Percentiles rank a stretch among this genome's conserved stretches.
phyloP scores from a whole-genome alignment of 2,113 vertebrate genomes.

The Coturnix japonica region DNA sequence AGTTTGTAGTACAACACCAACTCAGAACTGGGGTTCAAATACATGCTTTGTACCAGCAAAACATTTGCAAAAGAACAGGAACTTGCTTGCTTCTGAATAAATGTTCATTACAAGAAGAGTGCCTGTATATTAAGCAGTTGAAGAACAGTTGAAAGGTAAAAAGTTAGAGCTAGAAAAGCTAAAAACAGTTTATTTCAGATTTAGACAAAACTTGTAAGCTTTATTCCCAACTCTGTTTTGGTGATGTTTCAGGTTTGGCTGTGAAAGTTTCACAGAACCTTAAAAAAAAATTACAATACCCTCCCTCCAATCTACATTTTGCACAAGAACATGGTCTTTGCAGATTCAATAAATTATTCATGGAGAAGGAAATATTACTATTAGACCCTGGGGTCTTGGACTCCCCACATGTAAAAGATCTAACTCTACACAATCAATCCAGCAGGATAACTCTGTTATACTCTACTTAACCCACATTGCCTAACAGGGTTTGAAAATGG shows the following conservation, averaged over 20 bases:
- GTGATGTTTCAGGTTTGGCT: background rate
- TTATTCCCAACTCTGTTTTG: background rate
- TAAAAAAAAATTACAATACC: background rate
- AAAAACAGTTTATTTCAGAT: background rate
- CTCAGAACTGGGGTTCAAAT: background rate
- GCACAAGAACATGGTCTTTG: conserved; percentile 20
- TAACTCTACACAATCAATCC: conserved; percentile 62
- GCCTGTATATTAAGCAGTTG: background rate
- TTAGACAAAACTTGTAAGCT: background rate
- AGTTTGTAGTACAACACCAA: background rate
- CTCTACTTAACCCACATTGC: conserved; percentile 71
- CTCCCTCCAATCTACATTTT: conserved; percentile 23
- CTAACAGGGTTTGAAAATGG: conserved; percentile 73
- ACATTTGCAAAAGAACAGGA: background rate
- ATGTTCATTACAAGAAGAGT: background rate
- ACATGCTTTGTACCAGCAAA: background rate
- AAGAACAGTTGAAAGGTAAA: background rate
- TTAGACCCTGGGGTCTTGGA: conserved; percentile 64
- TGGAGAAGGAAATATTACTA: conserved; percentile 65
- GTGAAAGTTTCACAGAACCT: background rate
- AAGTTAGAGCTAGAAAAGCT: background rate
- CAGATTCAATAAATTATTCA: conserved; percentile 71
- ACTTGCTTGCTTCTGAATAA: background rate
- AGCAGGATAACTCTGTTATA: conserved; percentile 57
- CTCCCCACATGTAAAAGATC: conserved; percentile 70